Evolutionary conservation across 2,113 vertebrate species (phyloP).

Genomic region (Catharus fuscescens): DNA sequence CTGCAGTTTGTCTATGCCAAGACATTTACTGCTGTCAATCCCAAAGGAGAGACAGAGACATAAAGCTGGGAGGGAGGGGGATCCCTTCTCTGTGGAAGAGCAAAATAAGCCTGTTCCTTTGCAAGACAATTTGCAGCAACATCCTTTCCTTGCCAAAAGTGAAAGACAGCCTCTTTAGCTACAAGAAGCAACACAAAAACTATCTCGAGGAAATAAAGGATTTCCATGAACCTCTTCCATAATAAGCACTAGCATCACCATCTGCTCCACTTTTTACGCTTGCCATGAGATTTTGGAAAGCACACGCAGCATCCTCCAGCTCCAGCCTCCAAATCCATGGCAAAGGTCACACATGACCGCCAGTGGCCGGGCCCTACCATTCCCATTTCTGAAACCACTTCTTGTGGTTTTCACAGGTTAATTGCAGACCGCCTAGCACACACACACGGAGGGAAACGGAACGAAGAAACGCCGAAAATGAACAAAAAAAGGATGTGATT

Average conservation of each 20-base stretch:
- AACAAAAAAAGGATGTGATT: background rate
- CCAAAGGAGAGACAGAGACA: background rate
- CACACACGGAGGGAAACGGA: fast-evolving
- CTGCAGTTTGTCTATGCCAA: background rate
- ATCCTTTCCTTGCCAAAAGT: background rate
- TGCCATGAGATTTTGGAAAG: conserved; percentile 13
- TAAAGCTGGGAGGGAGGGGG: background rate
- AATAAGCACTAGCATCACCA: background rate
- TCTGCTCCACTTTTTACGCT: conserved; percentile 44
- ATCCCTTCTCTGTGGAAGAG: background rate
- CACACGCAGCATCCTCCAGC: background rate
- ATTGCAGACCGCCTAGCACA: fast-evolving
- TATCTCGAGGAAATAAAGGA: background rate
- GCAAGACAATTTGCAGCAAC: background rate
- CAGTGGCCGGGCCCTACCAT: background rate
- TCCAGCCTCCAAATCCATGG: conserved; percentile 21
- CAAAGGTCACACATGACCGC: conserved; percentile 18
- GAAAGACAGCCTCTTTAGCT: background rate
- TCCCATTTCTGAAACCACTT: background rate
- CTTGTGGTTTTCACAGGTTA: background rate
- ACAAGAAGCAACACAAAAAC: background rate
- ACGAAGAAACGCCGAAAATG: background rate
- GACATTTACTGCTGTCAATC: background rate
- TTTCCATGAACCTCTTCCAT: conserved; percentile 25
- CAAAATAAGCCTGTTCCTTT: background rate